Evolutionary conservation across 2,113 vertebrate species (phyloP).

Genomic region (Poeciliopsis occidentalis): DNA sequence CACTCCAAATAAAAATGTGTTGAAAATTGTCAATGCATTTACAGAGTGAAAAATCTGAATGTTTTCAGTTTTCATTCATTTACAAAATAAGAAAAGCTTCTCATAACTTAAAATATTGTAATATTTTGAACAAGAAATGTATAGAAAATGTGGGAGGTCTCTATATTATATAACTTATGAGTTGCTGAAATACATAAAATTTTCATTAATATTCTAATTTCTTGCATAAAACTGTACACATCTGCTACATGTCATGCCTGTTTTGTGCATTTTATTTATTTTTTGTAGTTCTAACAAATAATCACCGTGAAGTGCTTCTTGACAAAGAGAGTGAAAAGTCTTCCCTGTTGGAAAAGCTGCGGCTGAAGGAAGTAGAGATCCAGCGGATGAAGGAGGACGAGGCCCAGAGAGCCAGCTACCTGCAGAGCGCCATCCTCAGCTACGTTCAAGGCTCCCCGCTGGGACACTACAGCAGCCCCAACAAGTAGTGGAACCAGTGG

Average conservation of each 20-base stretch:
- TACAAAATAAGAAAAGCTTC: no score
- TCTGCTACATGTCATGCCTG: background rate
- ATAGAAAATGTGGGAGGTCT: no score
- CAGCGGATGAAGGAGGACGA: constrained; percentile 90
- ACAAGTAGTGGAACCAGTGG: constrained; percentile 76
- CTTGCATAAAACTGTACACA: no score
- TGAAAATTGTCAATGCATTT: no score
- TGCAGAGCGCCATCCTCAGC: constrained; percentile 90
- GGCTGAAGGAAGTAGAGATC: constrained; percentile 87
- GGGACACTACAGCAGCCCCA: constrained; percentile 76
- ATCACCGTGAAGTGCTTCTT: constrained; percentile 89
- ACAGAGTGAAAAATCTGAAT: no score
- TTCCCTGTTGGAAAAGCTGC: constrained; percentile 87
- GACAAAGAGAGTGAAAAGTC: constrained; percentile 92
- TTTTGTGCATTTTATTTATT: background rate
- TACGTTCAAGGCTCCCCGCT: constrained; percentile 89
- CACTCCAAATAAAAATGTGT: no score
- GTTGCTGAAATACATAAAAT: no score
- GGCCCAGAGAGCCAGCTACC: constrained; percentile 87
- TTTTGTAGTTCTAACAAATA: constrained; percentile 80
- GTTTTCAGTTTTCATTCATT: no score
- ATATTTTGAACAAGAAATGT: no score
- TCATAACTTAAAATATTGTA: no score
- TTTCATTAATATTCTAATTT: no score
- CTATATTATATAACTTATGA: no score